Evolutionary conservation across 2,888 invertebrate genomes (phyloP), one percentile per base, ranked within the genome.

Genomic region (Agrilus biguttatus): DNA sequence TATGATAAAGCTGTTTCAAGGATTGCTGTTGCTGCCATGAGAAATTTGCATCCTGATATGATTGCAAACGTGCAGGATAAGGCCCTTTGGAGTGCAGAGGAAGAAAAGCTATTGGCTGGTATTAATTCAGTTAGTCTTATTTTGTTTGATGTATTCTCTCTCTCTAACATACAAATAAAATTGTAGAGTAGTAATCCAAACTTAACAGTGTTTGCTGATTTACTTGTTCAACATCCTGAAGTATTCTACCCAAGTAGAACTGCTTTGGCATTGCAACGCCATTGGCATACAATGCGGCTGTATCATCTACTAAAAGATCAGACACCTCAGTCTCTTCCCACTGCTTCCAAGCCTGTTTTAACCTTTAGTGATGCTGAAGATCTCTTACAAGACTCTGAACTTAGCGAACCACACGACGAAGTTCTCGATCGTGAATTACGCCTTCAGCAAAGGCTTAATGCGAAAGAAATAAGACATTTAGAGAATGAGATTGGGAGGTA

Each of bases 1-100:
- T 97, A 96, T 63, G 93, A 97, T 66, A 86, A 89, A n/a, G 80
- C 88, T 37, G 82, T 97, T 39, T 93, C 93, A 4, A 74, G 92
- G 49, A 81, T 93, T 34, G 91, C 93, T 3, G 81, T 92, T 2
- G 82, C 87, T 37, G 92, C 93, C 0, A 93, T 96, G 83, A 75
- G 88, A 34, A 92, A 92, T 68, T 71, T 96, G 40, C 93, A 92
- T 66, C 91, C 92, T 0, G 92, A 95, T 60, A 71, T 90, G 46
- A 81, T 92, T 17, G 81, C 85, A 8, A 78, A 82, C 37, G 83
- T 95, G 1, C 88, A 95, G 61, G 81, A 88, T 45, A 83, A 85
- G 60, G 90, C 93, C 0, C 67, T 95, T 33, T 96, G 86, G 69
- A 91, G 91, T 53, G 80, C 79, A 52, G 80, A 80, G 38, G 97